These are phyloP conservation scores for Labeo catla DNA, from an alignment of 2,113 vertebrate species.

Conservation along the genomic window DNA sequence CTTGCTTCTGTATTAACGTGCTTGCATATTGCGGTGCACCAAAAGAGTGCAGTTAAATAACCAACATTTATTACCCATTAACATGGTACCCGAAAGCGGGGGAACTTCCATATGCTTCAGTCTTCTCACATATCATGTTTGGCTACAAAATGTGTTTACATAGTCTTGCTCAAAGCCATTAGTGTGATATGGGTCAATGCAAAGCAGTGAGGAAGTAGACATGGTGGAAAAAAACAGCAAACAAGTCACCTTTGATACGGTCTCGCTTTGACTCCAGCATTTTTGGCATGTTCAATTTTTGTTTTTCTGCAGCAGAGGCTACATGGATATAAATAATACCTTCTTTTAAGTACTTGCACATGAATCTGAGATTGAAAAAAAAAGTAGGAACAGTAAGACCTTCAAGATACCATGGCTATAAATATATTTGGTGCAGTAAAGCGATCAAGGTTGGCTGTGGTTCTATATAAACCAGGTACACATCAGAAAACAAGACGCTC, in stretches of 20 bases:
- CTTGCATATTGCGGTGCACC: conserved; percentile 61
- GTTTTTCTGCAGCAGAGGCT: not conserved
- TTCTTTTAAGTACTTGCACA: conserved; percentile 14
- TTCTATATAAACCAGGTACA: conserved; percentile 18
- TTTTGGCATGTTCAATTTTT: not conserved
- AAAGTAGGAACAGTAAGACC: not conserved
- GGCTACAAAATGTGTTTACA: conserved; percentile 47
- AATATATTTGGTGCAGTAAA: conserved; percentile 18
- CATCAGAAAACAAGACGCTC: conserved; percentile 15
- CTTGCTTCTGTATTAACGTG: conserved; percentile 62
- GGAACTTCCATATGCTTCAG: conserved; percentile 66
- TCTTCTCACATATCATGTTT: conserved; percentile 55
- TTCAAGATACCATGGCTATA: not conserved
- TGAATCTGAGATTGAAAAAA: conserved; percentile 15
- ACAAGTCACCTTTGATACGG: not conserved
- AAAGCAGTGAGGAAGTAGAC: conserved; percentile 24
- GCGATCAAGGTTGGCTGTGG: not conserved
- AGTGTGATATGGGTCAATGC: conserved; percentile 44
- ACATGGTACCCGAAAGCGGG: conserved; percentile 51
- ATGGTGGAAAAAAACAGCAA: conserved; percentile 12
- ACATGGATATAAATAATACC: conserved; percentile 12
- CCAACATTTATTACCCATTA: conserved; percentile 60
- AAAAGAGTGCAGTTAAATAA: conserved; percentile 60
- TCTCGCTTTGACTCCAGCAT: not conserved
- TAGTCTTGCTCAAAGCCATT: conserved; percentile 47